Evolutionary conservation across 2,113 vertebrate genomes (phyloP), one percentile per base, ranked within the genome.

Genomic region (Chamaetylas fuelleborni): DNA sequence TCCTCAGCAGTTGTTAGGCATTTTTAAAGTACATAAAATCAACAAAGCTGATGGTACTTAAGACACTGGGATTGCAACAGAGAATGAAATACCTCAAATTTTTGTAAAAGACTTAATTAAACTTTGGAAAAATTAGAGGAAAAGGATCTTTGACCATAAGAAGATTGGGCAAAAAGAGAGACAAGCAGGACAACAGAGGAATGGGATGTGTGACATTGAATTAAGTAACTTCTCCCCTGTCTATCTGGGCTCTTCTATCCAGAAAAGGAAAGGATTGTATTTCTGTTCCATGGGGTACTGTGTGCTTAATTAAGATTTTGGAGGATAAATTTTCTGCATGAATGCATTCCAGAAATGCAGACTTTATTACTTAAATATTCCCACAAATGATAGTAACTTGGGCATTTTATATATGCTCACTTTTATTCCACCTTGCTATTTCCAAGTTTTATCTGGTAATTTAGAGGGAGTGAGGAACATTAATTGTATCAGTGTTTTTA

Each of bases 311-410:
- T 94, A 96, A 95, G 86, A 94, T 95, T 92, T 90, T 86, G 65
- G 65, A 95, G 57, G 82, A 83, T 78, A 89, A 62, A 29, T 90
- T 96, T 92, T 95, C 92, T 90, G 72, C 93, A 93, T 95, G 94
- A 96, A 92, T 76, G 60, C 92, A 86, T 92, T 90, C 64, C 72
- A 96, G 82, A 88, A 95, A 83, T 67, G 72, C 88, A 95, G 80
- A 60, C 67, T 73, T 71, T 90, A 91, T 91, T 93, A 91, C 81
- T 94, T 95, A 95, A 95, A 95, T 88, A 94, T 92, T 97, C 84
- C 86, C 61, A 88, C 70, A 92, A 86, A 92, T 86, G 43, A 67
- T 54, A 90, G 56, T 78, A 92, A 81, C 92, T 95, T 79, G n/a
- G 69, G 43, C 81, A 84, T 96, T 94, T 88, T 65, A 91, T 86